phyloP scores from a whole-genome alignment of 2,888 invertebrate genomes.

The Lochmaea capreae region DNA sequence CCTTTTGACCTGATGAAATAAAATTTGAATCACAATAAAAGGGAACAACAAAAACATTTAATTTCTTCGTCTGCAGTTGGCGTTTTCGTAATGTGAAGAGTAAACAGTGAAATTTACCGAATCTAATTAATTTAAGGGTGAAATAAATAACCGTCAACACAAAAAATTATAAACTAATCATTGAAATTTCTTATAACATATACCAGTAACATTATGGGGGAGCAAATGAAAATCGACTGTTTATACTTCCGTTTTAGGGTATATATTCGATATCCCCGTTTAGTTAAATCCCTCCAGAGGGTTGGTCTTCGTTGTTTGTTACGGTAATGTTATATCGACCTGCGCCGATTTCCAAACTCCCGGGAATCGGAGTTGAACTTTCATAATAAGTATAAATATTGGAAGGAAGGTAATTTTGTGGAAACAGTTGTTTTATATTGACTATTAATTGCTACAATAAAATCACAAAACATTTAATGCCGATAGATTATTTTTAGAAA shows the following conservation, averaged over 20 bases:
- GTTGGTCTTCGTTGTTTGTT: constrained; percentile 57
- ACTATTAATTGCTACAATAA: neutral
- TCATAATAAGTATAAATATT: neutral
- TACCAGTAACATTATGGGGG: neutral
- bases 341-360: constrained; percentile 54
- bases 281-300: constrained; percentile 53
- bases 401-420: neutral
- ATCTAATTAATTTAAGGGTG: no score
- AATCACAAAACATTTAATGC: no score
- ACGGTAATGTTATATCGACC: constrained; percentile 62
- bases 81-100: no score
- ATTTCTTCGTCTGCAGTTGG: no score
- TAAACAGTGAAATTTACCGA: no score
- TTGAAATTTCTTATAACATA: no score
- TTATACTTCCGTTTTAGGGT: constrained; percentile 38
- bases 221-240: constrained; percentile 1
- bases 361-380: constrained; percentile 25
- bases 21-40: no score
- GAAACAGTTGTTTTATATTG: neutral
- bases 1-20: no score
- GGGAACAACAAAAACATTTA: no score
- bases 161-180: no score
- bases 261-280: constrained; percentile 45
- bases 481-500: no score
- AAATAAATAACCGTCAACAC: no score